Conservation (phyloP, 2,888 invertebrate genomes). For the Cantharis rufa region DNA sequence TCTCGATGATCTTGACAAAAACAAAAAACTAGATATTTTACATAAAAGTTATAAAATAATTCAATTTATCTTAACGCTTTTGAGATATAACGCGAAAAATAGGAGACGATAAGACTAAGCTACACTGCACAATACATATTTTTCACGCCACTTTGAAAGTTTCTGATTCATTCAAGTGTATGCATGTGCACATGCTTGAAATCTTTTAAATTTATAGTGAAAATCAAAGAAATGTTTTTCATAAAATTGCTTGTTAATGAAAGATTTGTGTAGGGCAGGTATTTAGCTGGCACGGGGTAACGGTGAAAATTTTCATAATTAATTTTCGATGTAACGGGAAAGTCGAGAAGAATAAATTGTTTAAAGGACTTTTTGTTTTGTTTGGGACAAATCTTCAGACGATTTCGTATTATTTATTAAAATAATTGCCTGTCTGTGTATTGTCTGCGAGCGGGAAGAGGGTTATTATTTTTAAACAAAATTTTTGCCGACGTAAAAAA, state of each 20-base stretch:
- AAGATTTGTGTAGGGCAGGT: no score
- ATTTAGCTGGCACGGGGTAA: no score
- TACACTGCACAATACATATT: background rate
- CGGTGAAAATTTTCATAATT: background rate
- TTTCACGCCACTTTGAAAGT: background rate
- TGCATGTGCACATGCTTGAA: constrained; percentile 6
- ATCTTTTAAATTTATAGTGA: constrained; percentile 5
- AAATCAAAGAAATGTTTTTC: constrained; percentile 3
- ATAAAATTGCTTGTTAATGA: constrained; percentile 9
- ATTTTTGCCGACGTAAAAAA: background rate
- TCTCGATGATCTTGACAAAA: no score
- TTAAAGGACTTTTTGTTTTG: background rate
- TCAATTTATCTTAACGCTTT: background rate
- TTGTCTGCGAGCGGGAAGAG: background rate
- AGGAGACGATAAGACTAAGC: background rate
- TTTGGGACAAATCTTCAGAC: background rate
- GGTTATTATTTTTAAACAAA: background rate
- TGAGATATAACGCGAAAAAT: background rate
- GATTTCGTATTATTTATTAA: background rate
- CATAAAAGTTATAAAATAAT: background rate
- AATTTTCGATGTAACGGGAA: background rate
- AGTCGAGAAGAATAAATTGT: background rate
- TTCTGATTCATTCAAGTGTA: constrained; percentile 7
- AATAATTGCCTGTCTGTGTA: background rate
- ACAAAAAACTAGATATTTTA: background rate